These are phyloP conservation scores for Protosalanx chinensis DNA, from an alignment of 2,797 vertebrate species.

Conservation along the genomic window DNA sequence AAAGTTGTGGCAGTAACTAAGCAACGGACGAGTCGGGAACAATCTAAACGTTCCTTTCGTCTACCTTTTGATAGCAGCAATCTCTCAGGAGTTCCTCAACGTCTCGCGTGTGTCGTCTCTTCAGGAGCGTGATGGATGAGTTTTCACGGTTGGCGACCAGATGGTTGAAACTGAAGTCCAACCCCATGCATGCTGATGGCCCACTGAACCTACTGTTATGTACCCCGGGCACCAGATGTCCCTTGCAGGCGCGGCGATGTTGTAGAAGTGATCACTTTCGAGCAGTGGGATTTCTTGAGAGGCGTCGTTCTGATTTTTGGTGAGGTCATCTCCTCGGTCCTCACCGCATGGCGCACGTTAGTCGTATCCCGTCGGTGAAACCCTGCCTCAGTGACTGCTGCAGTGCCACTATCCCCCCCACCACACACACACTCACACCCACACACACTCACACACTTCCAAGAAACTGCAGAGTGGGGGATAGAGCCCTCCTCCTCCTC, in stretches of 20 bases:
- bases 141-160: not conserved
- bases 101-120: not conserved
- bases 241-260: too few species aligned
- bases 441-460: not conserved
- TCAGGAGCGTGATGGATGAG: not conserved
- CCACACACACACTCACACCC: not conserved
- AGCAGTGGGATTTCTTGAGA: too few species aligned
- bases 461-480: not conserved
- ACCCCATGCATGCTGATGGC: not conserved
- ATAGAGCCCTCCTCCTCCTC: not conserved
- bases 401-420: not conserved
- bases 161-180: not conserved
- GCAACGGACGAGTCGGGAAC: not conserved
- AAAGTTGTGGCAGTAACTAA: conserved; percentile 21
- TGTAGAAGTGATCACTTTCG: not conserved
- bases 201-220: not conserved
- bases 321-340: too few species aligned
- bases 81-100: conserved; percentile 3
- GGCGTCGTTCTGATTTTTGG: too few species aligned
- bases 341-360: too few species aligned
- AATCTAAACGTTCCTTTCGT: conserved; percentile 7
- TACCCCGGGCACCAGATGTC: too few species aligned
- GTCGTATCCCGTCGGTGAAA: too few species aligned
- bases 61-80: conserved; percentile 16
- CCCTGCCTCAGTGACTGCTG: not conserved